Conservation (phyloP, 1,140 invertebrate genomes). For the Oreohelix idahoensis region DNA sequence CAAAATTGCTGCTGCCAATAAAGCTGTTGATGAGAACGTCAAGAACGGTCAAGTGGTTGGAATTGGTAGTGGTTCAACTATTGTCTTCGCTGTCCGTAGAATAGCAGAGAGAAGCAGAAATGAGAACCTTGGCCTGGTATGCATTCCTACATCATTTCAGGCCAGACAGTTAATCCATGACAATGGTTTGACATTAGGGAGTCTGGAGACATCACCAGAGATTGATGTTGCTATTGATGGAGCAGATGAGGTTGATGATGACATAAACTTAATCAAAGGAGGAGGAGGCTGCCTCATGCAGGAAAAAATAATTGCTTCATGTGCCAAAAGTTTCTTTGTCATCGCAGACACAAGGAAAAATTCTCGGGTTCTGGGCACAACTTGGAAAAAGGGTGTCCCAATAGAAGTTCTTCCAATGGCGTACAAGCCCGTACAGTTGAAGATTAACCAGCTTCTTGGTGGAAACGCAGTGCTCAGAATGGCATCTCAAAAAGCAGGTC, state of each 20-base stretch:
- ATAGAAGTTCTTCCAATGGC: constrained; percentile 95
- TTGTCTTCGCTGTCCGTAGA: constrained; percentile 91
- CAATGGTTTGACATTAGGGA: constrained; percentile 83
- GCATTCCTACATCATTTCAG: constrained; percentile 94
- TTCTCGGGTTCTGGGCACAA: constrained; percentile 85
- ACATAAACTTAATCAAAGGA: constrained; percentile 94
- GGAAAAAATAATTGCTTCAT: constrained; percentile 96
- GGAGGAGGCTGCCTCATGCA: constrained; percentile 96
- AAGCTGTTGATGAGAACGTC: constrained; percentile 51
- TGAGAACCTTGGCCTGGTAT: constrained; percentile 85
- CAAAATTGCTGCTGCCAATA: constrained; percentile 49
- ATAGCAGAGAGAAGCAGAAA: constrained; percentile 84
- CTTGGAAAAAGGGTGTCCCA: constrained; percentile 94
- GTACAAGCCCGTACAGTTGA: constrained; percentile 84
- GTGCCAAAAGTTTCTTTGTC: constrained; percentile 85
- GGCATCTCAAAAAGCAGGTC: constrained; percentile 90
- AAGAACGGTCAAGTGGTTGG: constrained; percentile 80
- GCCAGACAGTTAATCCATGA: constrained; percentile 76
- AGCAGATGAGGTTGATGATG: constrained; percentile 89
- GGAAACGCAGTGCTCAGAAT: constrained; percentile 84
- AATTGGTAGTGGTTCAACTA: constrained; percentile 94
- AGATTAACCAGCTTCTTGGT: constrained; percentile 83
- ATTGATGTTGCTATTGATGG: constrained; percentile 96
- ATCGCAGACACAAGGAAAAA: constrained; percentile 93
- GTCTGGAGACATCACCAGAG: constrained; percentile 86